Percentiles rank a stretch among this genome's conserved stretches.
Conservation (phyloP, 2,797 vertebrate genomes). For the Ibycter americanus region DNA sequence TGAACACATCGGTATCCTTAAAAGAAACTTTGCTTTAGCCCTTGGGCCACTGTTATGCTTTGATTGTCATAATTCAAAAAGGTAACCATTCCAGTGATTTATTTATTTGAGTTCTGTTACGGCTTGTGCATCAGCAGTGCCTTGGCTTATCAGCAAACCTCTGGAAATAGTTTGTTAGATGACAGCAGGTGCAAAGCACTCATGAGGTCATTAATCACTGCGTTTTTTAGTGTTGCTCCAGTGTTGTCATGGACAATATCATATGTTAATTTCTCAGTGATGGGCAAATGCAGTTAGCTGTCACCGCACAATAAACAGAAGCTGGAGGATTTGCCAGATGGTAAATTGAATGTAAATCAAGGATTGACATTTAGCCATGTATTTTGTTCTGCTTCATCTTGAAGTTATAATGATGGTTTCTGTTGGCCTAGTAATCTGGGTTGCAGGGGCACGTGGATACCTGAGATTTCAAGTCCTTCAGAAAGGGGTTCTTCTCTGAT, state of each 20-base stretch:
- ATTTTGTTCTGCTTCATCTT: neutral
- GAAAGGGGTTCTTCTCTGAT: neutral
- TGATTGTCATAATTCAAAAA: neutral
- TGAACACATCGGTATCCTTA: neutral
- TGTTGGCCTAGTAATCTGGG: neutral
- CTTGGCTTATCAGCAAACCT: neutral
- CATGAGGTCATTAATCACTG: neutral
- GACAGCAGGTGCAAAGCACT: neutral
- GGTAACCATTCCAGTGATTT: neutral
- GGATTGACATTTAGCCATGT: neutral
- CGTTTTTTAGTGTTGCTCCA: neutral
- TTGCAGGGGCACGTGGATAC: neutral
- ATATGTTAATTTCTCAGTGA: neutral
- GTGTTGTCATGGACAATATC: neutral
- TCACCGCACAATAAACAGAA: neutral
- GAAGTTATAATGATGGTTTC: neutral
- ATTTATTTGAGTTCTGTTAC: neutral
- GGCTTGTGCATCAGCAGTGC: neutral
- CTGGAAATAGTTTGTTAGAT: conserved; percentile 3
- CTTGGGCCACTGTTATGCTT: neutral
- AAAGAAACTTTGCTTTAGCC: neutral
- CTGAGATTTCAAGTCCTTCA: neutral
- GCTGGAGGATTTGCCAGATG: neutral
- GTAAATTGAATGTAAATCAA: conserved; percentile 20
- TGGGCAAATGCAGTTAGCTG: neutral